Base-by-base conservation (phyloP, 2,888 invertebrate genomes). In the Campopleginae sp. region DNA sequence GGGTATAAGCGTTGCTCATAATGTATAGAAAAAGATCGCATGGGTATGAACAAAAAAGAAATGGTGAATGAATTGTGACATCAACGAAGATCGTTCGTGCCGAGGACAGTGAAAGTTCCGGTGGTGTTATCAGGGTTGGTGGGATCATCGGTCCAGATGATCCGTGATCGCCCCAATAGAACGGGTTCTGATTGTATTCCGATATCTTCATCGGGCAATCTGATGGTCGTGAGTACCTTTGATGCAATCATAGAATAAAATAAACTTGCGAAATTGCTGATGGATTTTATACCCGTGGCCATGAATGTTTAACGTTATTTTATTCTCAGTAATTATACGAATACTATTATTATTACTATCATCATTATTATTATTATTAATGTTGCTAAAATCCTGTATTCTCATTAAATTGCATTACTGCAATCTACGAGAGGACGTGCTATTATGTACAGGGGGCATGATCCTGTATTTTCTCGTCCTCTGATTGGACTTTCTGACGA, bases 41-140 rank as follows among this genome's bases (percentile, higher is more conserved):
- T 33, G 54, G 42, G 23, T 61, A 44, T 74, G 7, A 33, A 74
- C 19, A 17, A 17, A 17, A 58, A n/a, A 31, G 33, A 23, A 61
- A 58, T 7, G 63, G 8, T 38, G 4, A 23, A 68, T 23, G 38
- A 44, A 27, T 81, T 46, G 82, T 66, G 51, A 79, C 63, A 68
- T 89, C 83, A 91, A 88, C 89, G 90, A 70, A 90, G 87, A 75
- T 76, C 85, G 86, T 91, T 90, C 79, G 88, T 87, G 83, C 89
- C 87, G 89, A 91, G 86, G 90, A 85, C 85, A 88, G 88, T 86
- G 85, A 87, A 84, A 88, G 86, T 87, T 88, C 89, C 87, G 75
- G 86, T 80, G 77, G 87, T 68, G 66, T 87, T 89, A 84, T 88
- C 80, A 85, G 88, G 76, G 86, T 83, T 83, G 81, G 85, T 86